A percentile compares a stretch with the other conserved stretches of the same genome.
Evolutionary conservation across 2,888 invertebrate genomes (phyloP).

Genomic region (Drosophila multiciliata): DNA sequence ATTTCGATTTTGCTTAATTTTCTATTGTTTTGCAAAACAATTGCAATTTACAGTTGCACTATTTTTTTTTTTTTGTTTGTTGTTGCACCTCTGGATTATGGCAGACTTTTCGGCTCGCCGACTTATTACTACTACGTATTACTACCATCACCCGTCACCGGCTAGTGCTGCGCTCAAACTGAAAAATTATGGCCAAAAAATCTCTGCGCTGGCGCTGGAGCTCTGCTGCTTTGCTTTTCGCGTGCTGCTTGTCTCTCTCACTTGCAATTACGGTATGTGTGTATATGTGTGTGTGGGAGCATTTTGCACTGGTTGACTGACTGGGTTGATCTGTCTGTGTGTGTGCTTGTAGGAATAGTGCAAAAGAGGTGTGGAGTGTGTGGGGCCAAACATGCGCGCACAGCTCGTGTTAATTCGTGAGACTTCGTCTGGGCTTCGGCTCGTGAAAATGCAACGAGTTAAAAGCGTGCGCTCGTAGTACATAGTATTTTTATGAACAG

Average conservation of each 20-base stretch:
- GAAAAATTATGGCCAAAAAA: constrained; percentile 76
- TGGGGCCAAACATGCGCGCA: constrained; percentile 69
- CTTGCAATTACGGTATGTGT: constrained; percentile 59
- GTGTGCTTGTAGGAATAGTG: constrained; percentile 15
- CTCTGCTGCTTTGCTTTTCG: constrained; percentile 36
- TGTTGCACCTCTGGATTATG: constrained; percentile 39
- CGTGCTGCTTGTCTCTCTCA: constrained; percentile 40
- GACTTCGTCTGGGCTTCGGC: constrained; percentile 54
- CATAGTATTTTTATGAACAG: constrained; percentile 68
- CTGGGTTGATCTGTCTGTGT: constrained; percentile 1
- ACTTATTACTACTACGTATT: constrained; percentile 76
- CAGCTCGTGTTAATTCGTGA: constrained; percentile 63
- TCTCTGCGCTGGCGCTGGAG: constrained; percentile 76
- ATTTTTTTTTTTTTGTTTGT: constrained; percentile 8
- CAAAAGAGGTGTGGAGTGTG: constrained; percentile 4
- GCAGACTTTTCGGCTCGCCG: constrained; percentile 59
- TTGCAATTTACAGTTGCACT: constrained; percentile 47
- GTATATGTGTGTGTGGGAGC: constrained; percentile 45
- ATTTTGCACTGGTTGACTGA: constrained; percentile 64
- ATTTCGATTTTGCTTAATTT: not conserved
- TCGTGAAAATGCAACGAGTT: constrained; percentile 64
- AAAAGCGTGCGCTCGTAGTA: constrained; percentile 65
- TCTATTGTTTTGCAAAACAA: constrained; percentile 35
- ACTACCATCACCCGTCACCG: constrained; percentile 79
- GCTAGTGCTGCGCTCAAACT: constrained; percentile 78